phyloP scores from a whole-genome alignment of 2,113 vertebrate genomes.

The Pseudopodoces humilis region DNA sequence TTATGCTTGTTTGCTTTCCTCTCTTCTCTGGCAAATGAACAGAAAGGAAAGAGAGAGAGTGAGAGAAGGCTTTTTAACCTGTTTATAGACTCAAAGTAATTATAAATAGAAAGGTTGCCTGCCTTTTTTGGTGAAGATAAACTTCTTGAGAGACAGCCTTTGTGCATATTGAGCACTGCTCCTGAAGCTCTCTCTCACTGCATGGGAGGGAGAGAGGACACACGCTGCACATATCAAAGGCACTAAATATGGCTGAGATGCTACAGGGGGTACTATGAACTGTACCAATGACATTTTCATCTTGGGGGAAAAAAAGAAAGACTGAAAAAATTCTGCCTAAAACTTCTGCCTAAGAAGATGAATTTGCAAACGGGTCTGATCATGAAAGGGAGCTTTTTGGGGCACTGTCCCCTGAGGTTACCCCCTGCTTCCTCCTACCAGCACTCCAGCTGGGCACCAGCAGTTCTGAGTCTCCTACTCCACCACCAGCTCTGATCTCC shows the following conservation, averaged over 20 bases:
- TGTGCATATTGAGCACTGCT: not conserved
- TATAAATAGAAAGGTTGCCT: constrained; percentile 12
- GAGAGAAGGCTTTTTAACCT: not conserved
- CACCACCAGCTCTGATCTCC: not conserved
- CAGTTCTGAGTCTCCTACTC: not conserved
- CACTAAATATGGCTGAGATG: not conserved
- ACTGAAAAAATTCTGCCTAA: not conserved
- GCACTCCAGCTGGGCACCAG: not conserved
- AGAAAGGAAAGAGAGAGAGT: not conserved
- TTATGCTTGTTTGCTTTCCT: not conserved
- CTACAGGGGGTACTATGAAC: not conserved
- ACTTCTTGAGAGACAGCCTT: constrained; percentile 1
- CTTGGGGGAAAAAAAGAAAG: not conserved
- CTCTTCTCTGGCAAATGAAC: not conserved
- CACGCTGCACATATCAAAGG: not conserved
- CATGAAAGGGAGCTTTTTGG: not conserved
- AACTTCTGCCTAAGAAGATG: not conserved
- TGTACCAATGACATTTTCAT: not conserved
- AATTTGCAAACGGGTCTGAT: not conserved
- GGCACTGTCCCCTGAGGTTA: not conserved
- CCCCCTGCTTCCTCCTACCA: not conserved
- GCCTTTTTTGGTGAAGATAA: not conserved
- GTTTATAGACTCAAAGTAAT: not conserved
- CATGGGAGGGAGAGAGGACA: not conserved
- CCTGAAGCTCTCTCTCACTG: not conserved